These are phyloP conservation scores for Uloborus plumipes DNA, from an alignment of 2,888 invertebrate species.

Conservation along the genomic window DNA sequence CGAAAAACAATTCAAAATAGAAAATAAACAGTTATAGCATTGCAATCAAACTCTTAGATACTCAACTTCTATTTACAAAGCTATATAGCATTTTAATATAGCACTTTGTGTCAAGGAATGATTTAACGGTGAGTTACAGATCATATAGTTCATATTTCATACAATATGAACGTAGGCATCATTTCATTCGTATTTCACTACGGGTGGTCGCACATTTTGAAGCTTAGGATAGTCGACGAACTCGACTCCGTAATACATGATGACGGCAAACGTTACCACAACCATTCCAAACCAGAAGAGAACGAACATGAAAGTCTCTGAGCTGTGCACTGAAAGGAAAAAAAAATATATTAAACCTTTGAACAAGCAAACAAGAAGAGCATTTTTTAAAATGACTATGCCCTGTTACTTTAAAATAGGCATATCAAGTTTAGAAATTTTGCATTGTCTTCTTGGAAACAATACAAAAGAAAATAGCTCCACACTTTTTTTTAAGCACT, in stretches of 20 bases:
- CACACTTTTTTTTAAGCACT: too few species aligned
- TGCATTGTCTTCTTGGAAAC: too few species aligned
- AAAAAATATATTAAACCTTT: neutral
- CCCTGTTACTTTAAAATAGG: too few species aligned
- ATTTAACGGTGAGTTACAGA: neutral
- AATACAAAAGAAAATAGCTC: too few species aligned
- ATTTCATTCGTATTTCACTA: slow-evolving; percentile 48
- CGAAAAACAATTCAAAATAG: too few species aligned
- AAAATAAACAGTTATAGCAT: too few species aligned
- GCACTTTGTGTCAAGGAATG: neutral
- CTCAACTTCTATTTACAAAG: too few species aligned
- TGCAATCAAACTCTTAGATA: too few species aligned
- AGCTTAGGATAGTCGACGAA: slow-evolving; percentile 91
- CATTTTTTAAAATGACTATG: too few species aligned
- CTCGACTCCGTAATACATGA: slow-evolving; percentile 90
- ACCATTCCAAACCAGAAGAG: slow-evolving; percentile 96
- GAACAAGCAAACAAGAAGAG: neutral
- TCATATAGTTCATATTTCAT: slow-evolving; percentile 6
- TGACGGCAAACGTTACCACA: slow-evolving; percentile 81
- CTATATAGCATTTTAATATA: neutral
- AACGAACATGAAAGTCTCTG: slow-evolving; percentile 86
- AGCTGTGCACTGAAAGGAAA: slow-evolving; percentile 79
- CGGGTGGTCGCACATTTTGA: slow-evolving; percentile 51
- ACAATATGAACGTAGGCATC: slow-evolving; percentile 29
- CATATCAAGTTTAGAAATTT: too few species aligned